These are phyloP conservation scores for Ceratoteleas bidentatus DNA, from an alignment of 1,140 invertebrate genomes.

Conservation along the genomic window DNA sequence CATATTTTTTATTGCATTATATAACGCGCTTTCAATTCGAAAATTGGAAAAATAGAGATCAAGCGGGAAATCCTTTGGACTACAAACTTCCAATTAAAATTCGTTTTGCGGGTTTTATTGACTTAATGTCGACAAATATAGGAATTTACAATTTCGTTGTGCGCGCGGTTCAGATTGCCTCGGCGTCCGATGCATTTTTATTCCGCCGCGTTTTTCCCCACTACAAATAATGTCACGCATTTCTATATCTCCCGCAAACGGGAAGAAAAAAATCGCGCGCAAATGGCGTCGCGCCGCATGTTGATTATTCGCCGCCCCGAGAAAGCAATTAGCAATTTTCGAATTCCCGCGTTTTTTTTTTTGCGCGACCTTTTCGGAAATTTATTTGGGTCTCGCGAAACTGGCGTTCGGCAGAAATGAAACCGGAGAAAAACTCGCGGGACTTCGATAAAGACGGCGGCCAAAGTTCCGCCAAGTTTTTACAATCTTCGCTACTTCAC, in stretches of 20 bases:
- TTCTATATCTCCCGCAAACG: constrained; percentile 15
- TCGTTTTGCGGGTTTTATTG: constrained; percentile 52
- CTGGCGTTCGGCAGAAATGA: too few relatives aligned
- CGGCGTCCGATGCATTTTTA: constrained; percentile 5
- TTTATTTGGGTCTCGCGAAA: too few relatives aligned
- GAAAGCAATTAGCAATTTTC: too few relatives aligned
- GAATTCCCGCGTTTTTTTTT: too few relatives aligned
- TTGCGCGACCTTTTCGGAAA: too few relatives aligned
- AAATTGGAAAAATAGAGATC: constrained; percentile 47
- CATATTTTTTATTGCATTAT: constrained; percentile 45
- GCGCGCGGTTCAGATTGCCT: constrained; percentile 25
- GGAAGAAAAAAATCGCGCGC: not conserved
- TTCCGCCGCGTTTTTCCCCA: not conserved
- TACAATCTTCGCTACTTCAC: constrained; percentile 67
- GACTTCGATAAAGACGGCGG: too few relatives aligned
- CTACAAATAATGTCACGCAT: constrained; percentile 33
- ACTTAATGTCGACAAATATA: constrained; percentile 55
- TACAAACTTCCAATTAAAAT: constrained; percentile 59
- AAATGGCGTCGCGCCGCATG: too few relatives aligned
- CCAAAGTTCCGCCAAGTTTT: constrained; percentile 64
- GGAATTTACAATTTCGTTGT: constrained; percentile 49
- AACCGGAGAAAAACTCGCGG: too few relatives aligned
- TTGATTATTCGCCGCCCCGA: too few relatives aligned
- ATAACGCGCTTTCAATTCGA: constrained; percentile 25
- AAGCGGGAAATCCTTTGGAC: constrained; percentile 45